Evolutionary conservation across 2,113 vertebrate genomes (phyloP).

Genomic region (Peucedramus taeniatus): DNA sequence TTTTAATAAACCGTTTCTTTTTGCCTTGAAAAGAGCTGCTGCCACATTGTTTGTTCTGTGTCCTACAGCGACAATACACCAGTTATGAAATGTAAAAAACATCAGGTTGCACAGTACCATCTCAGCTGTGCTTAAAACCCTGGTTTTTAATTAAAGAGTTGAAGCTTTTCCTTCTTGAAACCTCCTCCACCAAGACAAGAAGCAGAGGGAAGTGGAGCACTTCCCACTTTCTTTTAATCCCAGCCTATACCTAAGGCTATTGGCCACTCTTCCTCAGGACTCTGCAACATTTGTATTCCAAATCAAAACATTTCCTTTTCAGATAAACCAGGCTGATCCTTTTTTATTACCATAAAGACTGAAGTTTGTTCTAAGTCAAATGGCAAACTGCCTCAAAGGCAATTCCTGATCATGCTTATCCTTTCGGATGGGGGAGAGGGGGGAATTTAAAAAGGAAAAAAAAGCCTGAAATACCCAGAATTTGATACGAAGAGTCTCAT

Average conservation of each 20-base stretch:
- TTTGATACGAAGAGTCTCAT: neutral
- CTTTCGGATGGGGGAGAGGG: rapidly evolving
- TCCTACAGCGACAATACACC: no score
- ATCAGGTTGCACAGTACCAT: neutral
- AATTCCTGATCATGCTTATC: neutral
- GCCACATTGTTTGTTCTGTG: no score
- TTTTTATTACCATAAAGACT: neutral
- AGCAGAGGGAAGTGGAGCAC: neutral
- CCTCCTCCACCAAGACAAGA: neutral
- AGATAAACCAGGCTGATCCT: neutral
- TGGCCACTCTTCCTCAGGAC: neutral
- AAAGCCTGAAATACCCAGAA: neutral
- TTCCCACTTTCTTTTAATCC: neutral
- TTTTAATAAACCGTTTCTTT: no score
- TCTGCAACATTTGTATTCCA: neutral
- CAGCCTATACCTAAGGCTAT: neutral
- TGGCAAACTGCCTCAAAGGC: neutral
- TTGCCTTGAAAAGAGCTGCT: no score
- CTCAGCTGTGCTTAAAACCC: neutral
- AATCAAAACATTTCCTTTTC: neutral
- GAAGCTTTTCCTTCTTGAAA: neutral
- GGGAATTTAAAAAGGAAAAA: neutral
- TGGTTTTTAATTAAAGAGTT: neutral
- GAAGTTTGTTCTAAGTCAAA: neutral
- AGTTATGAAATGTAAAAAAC: neutral